Evolutionary conservation across 2,888 invertebrate genomes (phyloP), one percentile per base, ranked within the genome.

Genomic region (Muschampia plurimacula): DNA sequence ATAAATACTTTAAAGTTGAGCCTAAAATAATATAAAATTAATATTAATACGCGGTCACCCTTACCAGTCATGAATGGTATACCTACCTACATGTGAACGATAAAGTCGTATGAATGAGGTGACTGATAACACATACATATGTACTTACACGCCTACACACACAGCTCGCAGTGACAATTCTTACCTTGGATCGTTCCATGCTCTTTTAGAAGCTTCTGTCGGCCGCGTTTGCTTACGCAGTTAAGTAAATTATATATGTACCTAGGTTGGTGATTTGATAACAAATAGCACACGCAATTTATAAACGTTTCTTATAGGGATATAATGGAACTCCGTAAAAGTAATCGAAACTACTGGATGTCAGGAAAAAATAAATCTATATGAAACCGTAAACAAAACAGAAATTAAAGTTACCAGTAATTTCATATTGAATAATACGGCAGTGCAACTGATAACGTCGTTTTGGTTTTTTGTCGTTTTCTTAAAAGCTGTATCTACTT

Each of bases 61-160:
- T 67, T 63, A 69, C 41, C 12, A 62, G 66, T 72, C 46, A 77
- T 77, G 77, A 77, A 77, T 77, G 77, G 69, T 73, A 66, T 60
- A 15, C 4, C 4, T 60, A 15, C 4, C 4, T 59, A 22, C 15
- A 41, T 52, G 71, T 65, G 63, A 36, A 71, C 69, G 73, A 72
- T 72, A 74, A 52, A 63, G 59, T 46, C 72, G 60, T 63, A 74
- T 77, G 75, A 77, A 77, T 75, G 75, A 77, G 75, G 72, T 60
- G 69, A 44, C 71, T 44, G 75, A 71, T 74, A 74, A 72, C 75
- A 55, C 55, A 55, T 10, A 8, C 2, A 15, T n/a, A n/a, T 5
- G 13, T 2, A 15, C 49, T n/a, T 7, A 55, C 55, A 22, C 55
- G 55, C 22, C 9, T 22, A 55, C 41, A 72, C 73, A 64, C 44